phyloP scores from a whole-genome alignment of 2,888 invertebrate genomes.

The Colletes collaris region DNA sequence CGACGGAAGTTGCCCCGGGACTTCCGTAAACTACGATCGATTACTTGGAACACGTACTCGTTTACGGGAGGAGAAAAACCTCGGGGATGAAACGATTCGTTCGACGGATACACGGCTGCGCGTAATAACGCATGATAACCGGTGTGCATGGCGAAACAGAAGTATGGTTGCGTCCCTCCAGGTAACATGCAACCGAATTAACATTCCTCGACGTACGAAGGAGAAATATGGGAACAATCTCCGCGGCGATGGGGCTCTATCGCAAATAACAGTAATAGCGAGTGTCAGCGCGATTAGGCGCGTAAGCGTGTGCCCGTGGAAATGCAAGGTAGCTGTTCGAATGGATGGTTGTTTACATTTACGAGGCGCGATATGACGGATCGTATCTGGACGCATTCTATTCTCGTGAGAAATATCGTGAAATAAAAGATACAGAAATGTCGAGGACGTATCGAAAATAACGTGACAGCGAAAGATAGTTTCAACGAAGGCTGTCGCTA shows the following conservation, averaged over 20 bases:
- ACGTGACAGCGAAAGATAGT: no score
- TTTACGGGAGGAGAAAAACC: not conserved
- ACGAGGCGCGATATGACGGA: constrained; percentile 34
- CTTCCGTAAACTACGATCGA: constrained; percentile 16
- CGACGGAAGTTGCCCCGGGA: not conserved
- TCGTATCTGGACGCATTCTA: constrained; percentile 3
- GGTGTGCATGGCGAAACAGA: not conserved
- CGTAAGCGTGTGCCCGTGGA: not conserved
- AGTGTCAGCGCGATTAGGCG: constrained; percentile 26
- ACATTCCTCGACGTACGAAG: constrained; percentile 9
- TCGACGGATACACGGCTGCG: not conserved
- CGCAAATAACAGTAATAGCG: constrained; percentile 18
- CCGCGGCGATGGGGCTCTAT: not conserved
- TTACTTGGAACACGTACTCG: not conserved
- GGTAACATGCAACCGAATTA: constrained; percentile 1
- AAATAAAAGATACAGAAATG: no score
- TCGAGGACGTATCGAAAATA: no score
- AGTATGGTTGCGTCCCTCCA: not conserved
- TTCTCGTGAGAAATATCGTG: not conserved
- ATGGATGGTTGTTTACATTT: constrained; percentile 26
- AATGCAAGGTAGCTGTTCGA: constrained; percentile 5
- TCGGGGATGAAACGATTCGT: not conserved
- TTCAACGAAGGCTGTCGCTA: no score
- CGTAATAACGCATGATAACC: not conserved
- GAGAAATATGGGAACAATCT: constrained; percentile 40